These are phyloP conservation scores for Chloropsis cyanopogon DNA, from an alignment of 2,113 vertebrate species.

Conservation along the genomic window DNA sequence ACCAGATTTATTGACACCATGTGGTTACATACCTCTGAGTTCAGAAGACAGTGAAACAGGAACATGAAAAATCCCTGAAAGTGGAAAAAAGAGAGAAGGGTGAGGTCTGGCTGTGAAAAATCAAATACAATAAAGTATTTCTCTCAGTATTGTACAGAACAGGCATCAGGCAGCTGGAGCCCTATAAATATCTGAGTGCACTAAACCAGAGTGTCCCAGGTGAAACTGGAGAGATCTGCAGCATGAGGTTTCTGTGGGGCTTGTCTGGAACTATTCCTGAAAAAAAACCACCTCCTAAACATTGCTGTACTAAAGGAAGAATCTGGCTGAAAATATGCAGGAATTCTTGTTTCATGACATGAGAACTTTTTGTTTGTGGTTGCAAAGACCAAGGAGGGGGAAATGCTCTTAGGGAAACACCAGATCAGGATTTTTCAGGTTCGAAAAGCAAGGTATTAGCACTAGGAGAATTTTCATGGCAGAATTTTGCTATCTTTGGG, in stretches of 20 bases:
- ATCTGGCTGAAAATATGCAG: neutral
- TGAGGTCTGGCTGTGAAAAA: neutral
- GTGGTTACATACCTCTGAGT: constrained; percentile 87
- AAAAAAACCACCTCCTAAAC: neutral
- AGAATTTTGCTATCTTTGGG: neutral
- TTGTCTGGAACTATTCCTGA: neutral
- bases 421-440: neutral
- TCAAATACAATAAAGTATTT: neutral
- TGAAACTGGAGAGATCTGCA: neutral
- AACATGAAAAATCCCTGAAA: constrained; percentile 96
- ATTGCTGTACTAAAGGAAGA: neutral
- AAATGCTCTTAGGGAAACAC: neutral
- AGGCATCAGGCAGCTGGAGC: neutral
- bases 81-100: neutral
- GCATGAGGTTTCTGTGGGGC: neutral
- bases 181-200: neutral
- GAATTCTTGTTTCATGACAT: neutral
- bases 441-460: neutral
- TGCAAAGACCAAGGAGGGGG: neutral
- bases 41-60: constrained; percentile 95
- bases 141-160: neutral
- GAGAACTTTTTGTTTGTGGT: neutral
- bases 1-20: too few relatives aligned
- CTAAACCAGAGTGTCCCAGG: neutral
- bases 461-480: neutral